phyloP scores from a whole-genome alignment of 1,140 invertebrate species.

The Theocolax elegans region DNA sequence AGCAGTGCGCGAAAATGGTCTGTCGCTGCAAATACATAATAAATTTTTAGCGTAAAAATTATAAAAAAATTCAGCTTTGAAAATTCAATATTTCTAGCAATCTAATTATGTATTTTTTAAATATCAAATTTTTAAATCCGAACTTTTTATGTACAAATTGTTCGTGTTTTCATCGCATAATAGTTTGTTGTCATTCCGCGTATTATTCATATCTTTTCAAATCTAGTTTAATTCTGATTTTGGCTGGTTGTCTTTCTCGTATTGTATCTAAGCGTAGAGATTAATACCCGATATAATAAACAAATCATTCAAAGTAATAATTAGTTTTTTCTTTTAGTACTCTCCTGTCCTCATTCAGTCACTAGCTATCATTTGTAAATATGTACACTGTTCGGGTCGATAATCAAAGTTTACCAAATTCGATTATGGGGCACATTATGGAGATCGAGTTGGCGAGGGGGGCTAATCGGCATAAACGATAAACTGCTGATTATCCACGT shows the following conservation, averaged over 20 bases:
- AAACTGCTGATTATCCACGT: slow-evolving; percentile 74
- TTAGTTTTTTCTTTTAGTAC: slow-evolving; percentile 50
- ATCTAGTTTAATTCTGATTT: slow-evolving; percentile 35
- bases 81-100: slow-evolving; percentile 34
- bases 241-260: slow-evolving; percentile 12
- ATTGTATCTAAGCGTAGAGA: slow-evolving; percentile 38
- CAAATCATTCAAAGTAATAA: slow-evolving; percentile 47
- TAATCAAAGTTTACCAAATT: slow-evolving; percentile 65
- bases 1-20: slow-evolving; percentile 56
- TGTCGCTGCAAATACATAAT: slow-evolving; percentile 27
- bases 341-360: slow-evolving; percentile 52
- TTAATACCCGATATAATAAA: slow-evolving; percentile 38
- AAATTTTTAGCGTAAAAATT: slow-evolving; percentile 12
- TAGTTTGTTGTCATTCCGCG: slow-evolving; percentile 25
- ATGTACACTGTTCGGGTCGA: slow-evolving; percentile 66
- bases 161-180: slow-evolving; percentile 23
- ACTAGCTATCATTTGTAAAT: slow-evolving; percentile 63
- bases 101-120: slow-evolving; percentile 19
- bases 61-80: slow-evolving; percentile 37
- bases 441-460: slow-evolving; percentile 61
- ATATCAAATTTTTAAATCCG: slow-evolving; percentile 37
- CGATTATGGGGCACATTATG: slow-evolving; percentile 59
- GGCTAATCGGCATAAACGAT: slow-evolving; percentile 78
- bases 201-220: slow-evolving; percentile 25
- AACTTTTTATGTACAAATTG: slow-evolving; percentile 24